Evolutionary conservation across 2,888 invertebrate species (phyloP).

Genomic region (Drosophila antonietae): DNA sequence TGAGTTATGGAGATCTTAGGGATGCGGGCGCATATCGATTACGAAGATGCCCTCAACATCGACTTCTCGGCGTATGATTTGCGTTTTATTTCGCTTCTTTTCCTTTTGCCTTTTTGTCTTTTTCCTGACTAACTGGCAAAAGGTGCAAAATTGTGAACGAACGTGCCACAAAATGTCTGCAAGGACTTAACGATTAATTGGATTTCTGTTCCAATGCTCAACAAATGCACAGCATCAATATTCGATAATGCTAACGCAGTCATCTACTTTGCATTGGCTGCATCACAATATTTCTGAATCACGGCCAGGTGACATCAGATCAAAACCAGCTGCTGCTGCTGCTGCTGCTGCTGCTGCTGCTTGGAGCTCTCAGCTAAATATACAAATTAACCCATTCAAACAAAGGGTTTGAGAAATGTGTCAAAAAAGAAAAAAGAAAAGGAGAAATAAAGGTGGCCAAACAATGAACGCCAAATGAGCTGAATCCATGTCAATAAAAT

Average conservation of each 20-base stretch:
- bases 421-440: slow-evolving; percentile 33
- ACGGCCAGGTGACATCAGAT: slow-evolving; percentile 27
- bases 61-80: slow-evolving; percentile 61
- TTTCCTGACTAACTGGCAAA: slow-evolving; percentile 39
- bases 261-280: slow-evolving; percentile 4
- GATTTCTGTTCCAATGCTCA: slow-evolving; percentile 57
- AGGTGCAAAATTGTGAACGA: slow-evolving; percentile 66
- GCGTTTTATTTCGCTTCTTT: slow-evolving; percentile 59
- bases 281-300: not conserved
- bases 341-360: not conserved
- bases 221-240: slow-evolving; percentile 50
- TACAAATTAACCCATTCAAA: slow-evolving; percentile 78
- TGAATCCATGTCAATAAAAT: slow-evolving; percentile 65
- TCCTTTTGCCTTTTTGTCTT: too few species aligned
- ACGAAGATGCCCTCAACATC: slow-evolving; percentile 37
- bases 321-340: slow-evolving; percentile 17
- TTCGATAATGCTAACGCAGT: slow-evolving; percentile 51
- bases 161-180: slow-evolving; percentile 70
- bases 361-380: slow-evolving; percentile 57
- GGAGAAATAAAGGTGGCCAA: slow-evolving; percentile 37
- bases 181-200: slow-evolving; percentile 75
- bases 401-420: slow-evolving; percentile 64
- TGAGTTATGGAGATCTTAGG: slow-evolving; percentile 76
- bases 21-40: slow-evolving; percentile 80
- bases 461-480: slow-evolving; percentile 65